Evolutionary conservation across 2,888 invertebrate genomes (phyloP), one percentile per base, ranked within the genome.

Genomic region (Yponomeuta cagnagella): DNA sequence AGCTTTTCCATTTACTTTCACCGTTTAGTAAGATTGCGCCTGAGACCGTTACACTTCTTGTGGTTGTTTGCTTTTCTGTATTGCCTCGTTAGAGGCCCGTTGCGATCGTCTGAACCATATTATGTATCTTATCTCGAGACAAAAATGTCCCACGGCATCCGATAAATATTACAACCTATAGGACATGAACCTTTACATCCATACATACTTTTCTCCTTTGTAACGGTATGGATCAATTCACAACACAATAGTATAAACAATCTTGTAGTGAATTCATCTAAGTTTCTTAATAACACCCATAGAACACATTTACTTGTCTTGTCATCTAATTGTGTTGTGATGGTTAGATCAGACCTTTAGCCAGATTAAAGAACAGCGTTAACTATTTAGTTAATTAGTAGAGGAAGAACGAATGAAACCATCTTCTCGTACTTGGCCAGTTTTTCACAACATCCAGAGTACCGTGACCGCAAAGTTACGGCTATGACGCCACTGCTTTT

Each of bases 401-500:
- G 43, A 15, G 15, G 15, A 58, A 12, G 52, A 52, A 10, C 10
- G 52, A 52, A 52, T 12, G 15, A 15, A 15, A 58, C 52, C 52
- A 58, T 12, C 52, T 58, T 58, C 52, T 58, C 52, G 52, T 15
- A 58, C 33, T 65, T 33, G 30, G 10, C 31, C 31, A 65, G 65
- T 65, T 65, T 65, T 65, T 65, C 30, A 31, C 48, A 43, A 23
- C 10, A 68, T 65, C 65, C 52, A 48, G 15, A 30, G 48, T 68
- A 70, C 70, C 70, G 70, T 70, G 23, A 70, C 70, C 23, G 63
- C 23, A 52, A 30, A 52, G 23, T 30, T 48, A 23, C 77, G 79
- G 77, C 78, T 78, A 76, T 78, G 78, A 77, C 63, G 63, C 76
- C 77, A 79, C 76, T 78, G 80, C 81, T 80, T 79, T 78, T 58